These are phyloP conservation scores for Chironomus striatipennis DNA, from an alignment of 1,140 invertebrate species.

Conservation along the genomic window DNA sequence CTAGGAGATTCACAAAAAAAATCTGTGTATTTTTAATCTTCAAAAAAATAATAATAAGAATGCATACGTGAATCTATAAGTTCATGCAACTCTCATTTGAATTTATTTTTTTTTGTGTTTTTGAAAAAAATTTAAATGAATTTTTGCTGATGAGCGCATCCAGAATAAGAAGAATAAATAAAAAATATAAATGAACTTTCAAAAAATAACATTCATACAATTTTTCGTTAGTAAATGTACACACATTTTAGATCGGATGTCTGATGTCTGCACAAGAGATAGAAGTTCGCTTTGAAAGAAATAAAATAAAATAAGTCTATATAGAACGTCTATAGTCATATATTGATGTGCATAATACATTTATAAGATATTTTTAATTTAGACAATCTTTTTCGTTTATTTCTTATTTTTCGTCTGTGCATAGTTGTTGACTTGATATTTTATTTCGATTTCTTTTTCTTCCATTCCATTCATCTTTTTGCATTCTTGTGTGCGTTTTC, in stretches of 20 bases:
- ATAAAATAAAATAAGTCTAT: background rate
- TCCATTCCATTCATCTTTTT: background rate
- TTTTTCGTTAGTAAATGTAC: slow-evolving; percentile 1
- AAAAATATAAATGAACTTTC: background rate
- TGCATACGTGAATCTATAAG: background rate
- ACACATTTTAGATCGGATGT: slow-evolving; percentile 10
- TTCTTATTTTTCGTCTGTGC: background rate
- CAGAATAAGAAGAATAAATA: background rate
- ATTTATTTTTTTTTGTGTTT: too few relatives aligned
- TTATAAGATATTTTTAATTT: slow-evolving; percentile 24
- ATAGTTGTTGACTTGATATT: background rate
- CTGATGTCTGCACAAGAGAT: background rate
- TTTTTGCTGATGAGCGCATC: background rate
- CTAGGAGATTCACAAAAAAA: too few relatives aligned
- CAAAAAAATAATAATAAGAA: background rate
- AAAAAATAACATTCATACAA: background rate
- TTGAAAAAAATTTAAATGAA: background rate
- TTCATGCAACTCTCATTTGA: slow-evolving; percentile 3
- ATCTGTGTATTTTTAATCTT: too few relatives aligned
- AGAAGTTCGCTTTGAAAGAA: background rate
- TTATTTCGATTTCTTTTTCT: slow-evolving; percentile 18
- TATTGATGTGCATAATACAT: slow-evolving; percentile 22
- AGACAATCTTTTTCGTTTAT: background rate
- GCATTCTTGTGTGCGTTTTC: slow-evolving; percentile 20
- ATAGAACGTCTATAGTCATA: background rate